Evolutionary conservation across 2,888 invertebrate genomes (phyloP), one percentile per base, ranked within the genome.

Genomic region (Volucella zonaria): DNA sequence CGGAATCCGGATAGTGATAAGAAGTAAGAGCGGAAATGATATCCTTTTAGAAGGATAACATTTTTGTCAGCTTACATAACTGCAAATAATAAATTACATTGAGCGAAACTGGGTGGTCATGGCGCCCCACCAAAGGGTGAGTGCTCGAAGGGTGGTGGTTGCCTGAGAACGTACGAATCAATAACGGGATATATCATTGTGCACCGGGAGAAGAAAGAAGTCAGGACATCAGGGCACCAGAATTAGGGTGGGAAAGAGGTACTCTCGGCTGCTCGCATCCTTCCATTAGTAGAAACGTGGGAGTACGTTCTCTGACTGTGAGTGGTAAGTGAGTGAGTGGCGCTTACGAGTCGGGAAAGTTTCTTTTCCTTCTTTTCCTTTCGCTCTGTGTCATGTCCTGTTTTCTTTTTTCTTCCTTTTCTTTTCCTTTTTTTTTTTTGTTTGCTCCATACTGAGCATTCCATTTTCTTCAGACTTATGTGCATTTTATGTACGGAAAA

Each of bases 11-110:
- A 59, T 58, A 51, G 70, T 73, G 82, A 74, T 56, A 71, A 45
- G 58, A n/a, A 18, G 42, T 10, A 23, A 45, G 14, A 42, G 58
- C 68, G 52, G 59, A 59, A 74, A 64, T 70, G 79, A 70, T 83
- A 70, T 83, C 79, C 59, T 74, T 59, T 66, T 14, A 58, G 51
- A 67, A 76, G 80, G 66, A 83, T 80, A 83, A 80, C 75, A 83
- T 80, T 83, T 83, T 83, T 83, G 83, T 83, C 80, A 80, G 80
- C 83, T 83, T 80, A 80, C 83, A 83, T 83, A 83, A 83, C 80
- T 83, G 83, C 80, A 83, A 83, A 83, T 83, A 83, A 83, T 83
- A 83, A 83, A 83, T 83, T 83, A 83, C 75, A 83, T 51, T 66
- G 45, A 70, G 11, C 40, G 52, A 64, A 23, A 23, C 8, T 52